Percentiles rank a stretch among this genome's conserved stretches.
These are phyloP conservation scores for Amphiduros pacificus DNA, from an alignment of 2,888 invertebrate genomes.

Conservation along the genomic window DNA sequence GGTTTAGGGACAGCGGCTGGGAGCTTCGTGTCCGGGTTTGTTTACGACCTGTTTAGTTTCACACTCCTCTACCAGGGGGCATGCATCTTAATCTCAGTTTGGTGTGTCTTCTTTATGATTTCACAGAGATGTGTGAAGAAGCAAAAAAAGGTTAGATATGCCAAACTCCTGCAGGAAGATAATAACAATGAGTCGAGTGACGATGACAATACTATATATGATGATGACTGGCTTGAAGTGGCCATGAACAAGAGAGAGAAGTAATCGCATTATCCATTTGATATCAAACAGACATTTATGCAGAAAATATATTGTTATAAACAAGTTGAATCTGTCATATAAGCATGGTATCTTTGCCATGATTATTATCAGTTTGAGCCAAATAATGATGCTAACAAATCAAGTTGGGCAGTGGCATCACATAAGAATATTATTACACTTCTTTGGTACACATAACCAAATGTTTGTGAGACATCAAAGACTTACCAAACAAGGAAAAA, in stretches of 20 bases:
- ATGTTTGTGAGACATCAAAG: no score
- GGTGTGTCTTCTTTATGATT: conserved; percentile 20
- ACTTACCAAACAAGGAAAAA: no score
- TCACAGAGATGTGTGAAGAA: conserved; percentile 11
- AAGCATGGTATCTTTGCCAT: no score
- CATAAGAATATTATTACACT: no score
- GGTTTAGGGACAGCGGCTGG: conserved; percentile 50
- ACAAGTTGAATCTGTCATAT: no score
- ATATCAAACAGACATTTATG: no score
- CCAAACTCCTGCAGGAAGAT: conserved; percentile 22
- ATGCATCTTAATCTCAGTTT: conserved; percentile 30
- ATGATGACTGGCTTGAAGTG: conserved; percentile 29
- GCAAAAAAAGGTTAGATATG: conserved; percentile 23
- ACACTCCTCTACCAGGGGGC: conserved; percentile 42
- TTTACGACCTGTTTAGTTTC: conserved; percentile 43
- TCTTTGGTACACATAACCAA: no score
- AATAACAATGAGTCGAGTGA: conserved; percentile 11
- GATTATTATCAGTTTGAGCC: no score
- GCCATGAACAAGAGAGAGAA: conserved; percentile 17
- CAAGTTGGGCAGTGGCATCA: no score
- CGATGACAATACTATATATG: conserved; percentile 10
- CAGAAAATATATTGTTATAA: no score
- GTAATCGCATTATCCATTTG: no score
- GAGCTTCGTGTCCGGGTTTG: conserved; percentile 42
- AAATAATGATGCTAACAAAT: no score